Evolutionary conservation across 2,113 vertebrate species (phyloP).

Genomic region (Romanogobio albipinnatus): DNA sequence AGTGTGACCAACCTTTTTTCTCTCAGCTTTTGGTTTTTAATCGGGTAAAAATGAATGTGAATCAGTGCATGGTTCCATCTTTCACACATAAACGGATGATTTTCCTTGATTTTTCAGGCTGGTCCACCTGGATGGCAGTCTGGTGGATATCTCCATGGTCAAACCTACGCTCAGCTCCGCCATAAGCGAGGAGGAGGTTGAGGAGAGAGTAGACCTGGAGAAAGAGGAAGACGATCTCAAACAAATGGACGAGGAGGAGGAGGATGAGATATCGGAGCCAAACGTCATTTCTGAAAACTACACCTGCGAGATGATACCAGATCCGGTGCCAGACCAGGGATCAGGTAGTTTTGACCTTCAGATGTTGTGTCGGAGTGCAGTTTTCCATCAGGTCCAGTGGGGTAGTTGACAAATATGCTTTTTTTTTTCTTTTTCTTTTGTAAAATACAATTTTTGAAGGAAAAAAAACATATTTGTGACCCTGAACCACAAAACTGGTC

Average conservation of each 20-base stretch:
- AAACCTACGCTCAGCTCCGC: slow-evolving; percentile 72
- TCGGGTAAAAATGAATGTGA: background rate
- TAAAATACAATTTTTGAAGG: no score
- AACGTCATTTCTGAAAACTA: slow-evolving; percentile 27
- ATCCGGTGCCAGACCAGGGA: slow-evolving; percentile 38
- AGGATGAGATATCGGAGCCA: slow-evolving; percentile 16
- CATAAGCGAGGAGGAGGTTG: slow-evolving; percentile 67
- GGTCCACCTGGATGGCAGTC: slow-evolving; percentile 91
- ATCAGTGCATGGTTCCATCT: background rate
- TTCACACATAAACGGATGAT: background rate
- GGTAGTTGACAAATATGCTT: no score
- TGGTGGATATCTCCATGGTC: slow-evolving; percentile 86
- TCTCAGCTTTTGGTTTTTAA: background rate
- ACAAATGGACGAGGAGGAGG: slow-evolving; percentile 11
- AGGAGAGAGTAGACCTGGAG: slow-evolving; percentile 62
- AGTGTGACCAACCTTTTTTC: no score
- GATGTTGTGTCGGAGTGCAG: background rate
- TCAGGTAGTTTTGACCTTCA: slow-evolving; percentile 13
- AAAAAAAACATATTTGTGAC: no score
- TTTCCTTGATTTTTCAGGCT: slow-evolving; percentile 74
- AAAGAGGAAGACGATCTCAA: slow-evolving; percentile 63
- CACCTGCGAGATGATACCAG: slow-evolving; percentile 32
- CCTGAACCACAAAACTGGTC: no score
- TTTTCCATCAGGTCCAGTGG: no score
- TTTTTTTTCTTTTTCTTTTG: no score